Base-by-base conservation (phyloP, 2,888 invertebrate species). In the Chrysolina oricalcia region DNA sequence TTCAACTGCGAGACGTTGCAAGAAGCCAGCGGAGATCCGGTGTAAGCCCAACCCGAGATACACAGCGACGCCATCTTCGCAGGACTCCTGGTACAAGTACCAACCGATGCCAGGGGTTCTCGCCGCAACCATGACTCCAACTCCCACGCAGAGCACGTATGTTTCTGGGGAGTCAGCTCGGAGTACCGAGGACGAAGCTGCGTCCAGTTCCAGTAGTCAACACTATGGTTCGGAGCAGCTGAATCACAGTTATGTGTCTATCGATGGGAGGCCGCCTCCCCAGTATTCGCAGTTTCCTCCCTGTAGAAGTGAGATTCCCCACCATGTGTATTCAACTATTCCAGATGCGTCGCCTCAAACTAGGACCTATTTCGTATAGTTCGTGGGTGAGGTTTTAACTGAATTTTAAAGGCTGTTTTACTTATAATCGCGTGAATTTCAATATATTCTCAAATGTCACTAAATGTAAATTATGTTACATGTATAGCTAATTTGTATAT, bases 31-130 rank as follows among this genome's bases (percentile, higher is more conserved):
- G 88, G 89, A 91, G 89, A 89, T 92, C 89, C 87, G 92, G 89
- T 86, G 92, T 90, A 90, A 92, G 90, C 91, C 91, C 87, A 83
- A 89, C 89, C 83, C 90, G 87, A 87, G 91, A 88, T 94, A 94
- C 86, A 93, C 94, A 63, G 93, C 94, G 56, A 93, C 94, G 69
- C 94, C 95, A 68, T 93, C 94, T 80, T 92, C 93, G 73, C 91
- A 92, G 64, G 93, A 93, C 84, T 91, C 92, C 81, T 94, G 94
- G 94, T 93, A 92, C 87, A 93, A 93, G 89, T 92, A 92, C 82
- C 91, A 91, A 75, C 91, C 92, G 23, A 91, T 92, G 91, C 90
- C 91, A 86, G 89, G 91, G 85, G 90, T 91, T 86, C 88, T 87
- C 53, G 90, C 89, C 87, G 89, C 87, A 88, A 89, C 91, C 35